Base-by-base conservation (phyloP, 2,888 invertebrate genomes). In the Lasioglossum zephyrum region DNA sequence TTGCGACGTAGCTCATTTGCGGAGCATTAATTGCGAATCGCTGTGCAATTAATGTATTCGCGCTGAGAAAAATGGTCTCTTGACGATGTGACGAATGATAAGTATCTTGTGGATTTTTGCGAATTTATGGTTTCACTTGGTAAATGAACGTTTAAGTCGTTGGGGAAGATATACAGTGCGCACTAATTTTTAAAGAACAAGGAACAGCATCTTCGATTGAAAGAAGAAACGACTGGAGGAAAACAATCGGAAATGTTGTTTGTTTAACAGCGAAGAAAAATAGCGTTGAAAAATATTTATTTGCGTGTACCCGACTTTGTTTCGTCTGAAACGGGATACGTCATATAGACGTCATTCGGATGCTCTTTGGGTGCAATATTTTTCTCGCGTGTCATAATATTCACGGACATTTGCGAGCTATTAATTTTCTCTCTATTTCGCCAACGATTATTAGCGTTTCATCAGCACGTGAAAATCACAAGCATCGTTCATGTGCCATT, bases 261-360 rank as follows among this genome's bases (percentile, higher is more conserved):
- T 44, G 13, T 44, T 44, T 44, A 44, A 3, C 11, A 44, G n/a
- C n/a, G n/a, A n/a, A n/a, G 26, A 60, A 26, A 60, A 63, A 63
- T 36, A 16, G 16, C 13, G 31, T 5, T 16, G 16, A 36, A 66
- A 66, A 36, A 36, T 16, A 16, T 66, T 3, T 1, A 36, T n/a
- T 18, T 22, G 9, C 31, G 13, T 22, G 18, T 36, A 6, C 16
- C 26, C 18, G 70, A 26, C 81, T 86, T 84, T 81, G 84, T 75
- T 47, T 84, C 74, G 66, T 53, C 81, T 77, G 70, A 31, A 70
- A 75, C 18, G 16, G 18, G 63, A 16, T 18, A 4, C 6, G 47
- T 44, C 53, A 6, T 22, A 44, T 49, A 11, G 22, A 57, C 83
- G 79, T 85, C 77, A 70, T 3, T 22, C 11, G 69, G 11, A 69